Evolutionary conservation across 2,113 vertebrate species (phyloP).

Genomic region (Vombatus ursinus): DNA sequence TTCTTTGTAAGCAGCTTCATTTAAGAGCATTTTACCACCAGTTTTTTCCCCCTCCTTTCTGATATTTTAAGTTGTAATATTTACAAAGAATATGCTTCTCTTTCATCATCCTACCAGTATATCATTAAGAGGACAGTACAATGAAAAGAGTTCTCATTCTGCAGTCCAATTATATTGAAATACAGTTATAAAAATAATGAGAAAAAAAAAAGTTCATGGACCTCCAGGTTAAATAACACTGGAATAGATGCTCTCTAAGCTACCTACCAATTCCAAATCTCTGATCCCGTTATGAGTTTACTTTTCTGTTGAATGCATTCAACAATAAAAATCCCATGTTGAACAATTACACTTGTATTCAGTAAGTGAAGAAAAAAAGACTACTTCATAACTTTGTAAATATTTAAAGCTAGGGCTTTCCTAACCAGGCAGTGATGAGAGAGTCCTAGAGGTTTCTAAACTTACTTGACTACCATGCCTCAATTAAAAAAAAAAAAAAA

Average conservation of each 20-base stretch:
- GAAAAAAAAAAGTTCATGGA: background rate
- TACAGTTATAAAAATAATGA: background rate
- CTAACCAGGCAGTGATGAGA: background rate
- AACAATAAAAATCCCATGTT: background rate
- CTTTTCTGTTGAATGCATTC: background rate
- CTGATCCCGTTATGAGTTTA: background rate
- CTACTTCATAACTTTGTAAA: background rate
- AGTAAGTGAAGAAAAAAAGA: background rate
- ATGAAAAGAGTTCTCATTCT: background rate
- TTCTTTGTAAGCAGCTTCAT: too few relatives aligned
- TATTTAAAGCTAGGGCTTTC: background rate
- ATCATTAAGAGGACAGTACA: background rate
- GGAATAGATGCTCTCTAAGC: background rate
- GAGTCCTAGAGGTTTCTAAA: background rate
- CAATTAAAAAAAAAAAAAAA: too few relatives aligned
- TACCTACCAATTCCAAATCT: background rate
- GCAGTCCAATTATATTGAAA: background rate
- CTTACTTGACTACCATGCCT: too few relatives aligned
- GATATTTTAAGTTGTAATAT: background rate
- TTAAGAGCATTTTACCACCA: background rate
- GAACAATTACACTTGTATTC: background rate
- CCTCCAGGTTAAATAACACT: background rate
- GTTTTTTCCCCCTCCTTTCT: too few relatives aligned
- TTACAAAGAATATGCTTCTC: background rate
- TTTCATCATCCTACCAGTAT: background rate